Evolutionary conservation across 1,140 invertebrate species (phyloP), one percentile per base, ranked within the genome.

Genomic region (Penaeus indicus): DNA sequence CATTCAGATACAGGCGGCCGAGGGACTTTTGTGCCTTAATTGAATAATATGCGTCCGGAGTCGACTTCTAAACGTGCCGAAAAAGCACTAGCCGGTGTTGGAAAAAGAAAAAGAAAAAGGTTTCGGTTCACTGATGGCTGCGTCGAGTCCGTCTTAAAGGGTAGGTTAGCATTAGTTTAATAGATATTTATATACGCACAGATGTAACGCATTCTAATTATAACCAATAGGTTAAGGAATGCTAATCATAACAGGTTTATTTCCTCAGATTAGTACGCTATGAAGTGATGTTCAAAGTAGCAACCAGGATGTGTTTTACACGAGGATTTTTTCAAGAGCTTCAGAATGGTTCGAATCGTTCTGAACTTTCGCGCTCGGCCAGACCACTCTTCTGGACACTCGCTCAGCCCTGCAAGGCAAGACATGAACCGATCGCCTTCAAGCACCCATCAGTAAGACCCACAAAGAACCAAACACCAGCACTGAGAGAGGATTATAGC

Each of bases 241-340:
- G 72, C 72, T 8, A 38, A 75, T 75, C n/a, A 75, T 32, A 75
- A 75, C 72, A 75, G n/a, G 72, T n/a, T 75, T 25, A 75, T 75
- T 81, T 60, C 54, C 79, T 25, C 42, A 27, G 79, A 27, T 81
- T 81, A 81, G 79, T 62, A 81, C 79, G 60, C 79, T 61, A n/a
- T n/a, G 79, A 81, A 60, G 79, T 22, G 79, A 81, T 81, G 79
- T 61, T 60, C 79, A 27, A 60, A 81, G 79, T 81, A 83, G 61
- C 80, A 21, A 64, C 80, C 61, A 64, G 80, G 27, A 83, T 64
- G 80, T 42, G 25, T 64, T 64, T 21, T 22, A 42, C n/a, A 25
- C 62, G 32, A 22, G 32, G 22, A 19, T 38, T 64, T 64, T 32
- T 64, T 32, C 22, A n/a, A 22, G 38, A 60, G 62, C 21, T 61